Evolutionary conservation across 2,113 vertebrate species (phyloP), one percentile per base, ranked within the genome.

Genomic region (Limanda limanda): DNA sequence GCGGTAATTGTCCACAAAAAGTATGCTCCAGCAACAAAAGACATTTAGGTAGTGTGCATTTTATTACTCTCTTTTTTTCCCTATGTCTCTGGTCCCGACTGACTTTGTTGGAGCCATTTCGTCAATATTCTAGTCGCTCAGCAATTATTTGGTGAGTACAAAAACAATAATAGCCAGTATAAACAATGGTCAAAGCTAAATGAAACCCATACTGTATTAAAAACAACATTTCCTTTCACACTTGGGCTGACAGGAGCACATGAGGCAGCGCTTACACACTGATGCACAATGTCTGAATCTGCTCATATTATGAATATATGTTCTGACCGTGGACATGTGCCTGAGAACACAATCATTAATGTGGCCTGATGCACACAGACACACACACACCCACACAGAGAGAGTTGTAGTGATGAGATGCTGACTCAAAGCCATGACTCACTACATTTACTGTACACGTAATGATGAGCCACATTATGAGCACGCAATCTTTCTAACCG

Each of bases 401-500:
- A 10, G 5, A 21, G 23, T n/a, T 45, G 37, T 4, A 20, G 45
- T 20, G 55, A 68, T 71, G 45, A 21, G 24, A 67, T 47, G 62
- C 73, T 74, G 82, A 79, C 59, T 72, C 67, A 72, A 3, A 24
- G n/a, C 24, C 45, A 47, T 65, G 68, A 71, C 57, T 66, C 72
- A 74, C 27, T 55, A 55, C 24, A 57, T 55, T 24, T 13, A 42
- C 40, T 42, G 65, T 55, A 62, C 42, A 62, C 35, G 15, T 21
- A 5, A 62, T 25, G 74, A 71, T 20, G 42, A 81, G 55, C 66
- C 58, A 68, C 59, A 24, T 70, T 31, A 25, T 27, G 58, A 81
- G 37, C 64, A 37, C 3, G 7, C 71, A 12, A 75, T 74, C 71
- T 8, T 14, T 61, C 68, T 3, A 57, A 51, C 60, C n/a, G 47